Percentiles rank a stretch among this genome's conserved stretches.
These are phyloP conservation scores for Orthonyx spaldingii DNA, from an alignment of 2,113 vertebrate species.

Conservation along the genomic window DNA sequence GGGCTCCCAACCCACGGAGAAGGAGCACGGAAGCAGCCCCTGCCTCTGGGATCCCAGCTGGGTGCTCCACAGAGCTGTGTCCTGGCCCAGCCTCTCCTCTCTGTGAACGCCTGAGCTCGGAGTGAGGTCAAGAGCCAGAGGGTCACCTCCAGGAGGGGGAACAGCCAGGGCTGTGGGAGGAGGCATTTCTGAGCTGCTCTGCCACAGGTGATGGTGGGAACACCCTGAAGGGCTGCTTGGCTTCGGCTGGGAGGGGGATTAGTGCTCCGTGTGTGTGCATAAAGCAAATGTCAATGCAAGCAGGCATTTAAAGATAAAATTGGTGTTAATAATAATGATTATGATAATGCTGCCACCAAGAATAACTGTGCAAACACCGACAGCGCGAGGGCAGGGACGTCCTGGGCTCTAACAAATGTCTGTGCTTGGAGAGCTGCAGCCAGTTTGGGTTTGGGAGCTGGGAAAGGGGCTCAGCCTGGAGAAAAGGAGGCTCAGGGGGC, in stretches of 20 bases:
- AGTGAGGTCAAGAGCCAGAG: not conserved
- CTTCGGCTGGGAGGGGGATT: not conserved
- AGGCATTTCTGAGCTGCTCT: not conserved
- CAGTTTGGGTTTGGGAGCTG: not conserved
- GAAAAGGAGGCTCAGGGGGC: not conserved
- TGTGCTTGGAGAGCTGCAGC: not conserved
- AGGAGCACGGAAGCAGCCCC: not conserved
- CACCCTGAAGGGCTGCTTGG: not conserved
- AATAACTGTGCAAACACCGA: not conserved
- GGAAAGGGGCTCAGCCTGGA: not conserved
- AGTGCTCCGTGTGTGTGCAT: not conserved
- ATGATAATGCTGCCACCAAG: not conserved
- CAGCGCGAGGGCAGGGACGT: not conserved
- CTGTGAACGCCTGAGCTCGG: accelerated
- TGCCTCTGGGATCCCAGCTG: not conserved
- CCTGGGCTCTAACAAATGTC: not conserved
- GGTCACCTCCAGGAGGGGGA: not conserved
- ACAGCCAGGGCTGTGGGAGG: not conserved
- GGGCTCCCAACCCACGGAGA: not conserved
- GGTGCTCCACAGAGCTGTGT: not conserved
- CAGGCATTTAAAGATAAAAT: not conserved
- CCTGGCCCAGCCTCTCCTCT: not conserved
- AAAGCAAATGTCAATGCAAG: not conserved
- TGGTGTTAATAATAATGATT: not conserved
- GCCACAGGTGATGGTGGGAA: accelerated